A percentile compares a stretch with the other conserved stretches of the same genome.
These are phyloP conservation scores for Setophaga petechia DNA, from an alignment of 2,113 vertebrate species.

Conservation along the genomic window DNA sequence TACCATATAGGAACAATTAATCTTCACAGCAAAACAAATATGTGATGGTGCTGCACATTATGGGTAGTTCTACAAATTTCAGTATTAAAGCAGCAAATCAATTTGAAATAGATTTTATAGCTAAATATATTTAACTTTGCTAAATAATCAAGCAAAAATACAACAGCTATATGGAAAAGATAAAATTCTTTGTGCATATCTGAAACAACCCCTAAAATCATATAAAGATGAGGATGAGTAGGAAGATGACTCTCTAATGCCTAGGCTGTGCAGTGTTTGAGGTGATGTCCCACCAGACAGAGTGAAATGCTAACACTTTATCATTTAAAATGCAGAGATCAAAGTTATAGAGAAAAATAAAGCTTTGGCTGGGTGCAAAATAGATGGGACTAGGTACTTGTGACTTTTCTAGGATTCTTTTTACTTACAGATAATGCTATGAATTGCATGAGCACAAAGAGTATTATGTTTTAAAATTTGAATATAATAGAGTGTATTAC, in stretches of 20 bases:
- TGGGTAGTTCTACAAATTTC: background rate
- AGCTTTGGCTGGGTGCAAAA: background rate
- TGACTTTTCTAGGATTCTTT: background rate
- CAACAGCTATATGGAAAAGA: background rate
- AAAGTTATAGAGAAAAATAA: background rate
- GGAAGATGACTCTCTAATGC: background rate
- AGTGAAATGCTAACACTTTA: background rate
- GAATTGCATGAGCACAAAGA: background rate
- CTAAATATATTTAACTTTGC: background rate
- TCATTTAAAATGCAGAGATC: background rate
- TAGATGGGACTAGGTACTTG: background rate
- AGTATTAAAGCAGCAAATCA: background rate
- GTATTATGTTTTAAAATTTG: background rate
- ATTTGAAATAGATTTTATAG: background rate
- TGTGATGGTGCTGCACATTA: background rate
- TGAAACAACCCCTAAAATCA: background rate
- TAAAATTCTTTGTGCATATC: background rate
- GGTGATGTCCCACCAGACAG: background rate
- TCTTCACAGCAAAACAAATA: background rate
- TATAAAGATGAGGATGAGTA: background rate
- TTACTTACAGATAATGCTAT: background rate
- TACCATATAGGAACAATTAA: background rate
- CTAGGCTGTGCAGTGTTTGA: background rate
- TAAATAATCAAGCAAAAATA: background rate
- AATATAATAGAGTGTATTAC: background rate